phyloP scores from a whole-genome alignment of 1,140 invertebrate species.

The Heliconius himera region DNA sequence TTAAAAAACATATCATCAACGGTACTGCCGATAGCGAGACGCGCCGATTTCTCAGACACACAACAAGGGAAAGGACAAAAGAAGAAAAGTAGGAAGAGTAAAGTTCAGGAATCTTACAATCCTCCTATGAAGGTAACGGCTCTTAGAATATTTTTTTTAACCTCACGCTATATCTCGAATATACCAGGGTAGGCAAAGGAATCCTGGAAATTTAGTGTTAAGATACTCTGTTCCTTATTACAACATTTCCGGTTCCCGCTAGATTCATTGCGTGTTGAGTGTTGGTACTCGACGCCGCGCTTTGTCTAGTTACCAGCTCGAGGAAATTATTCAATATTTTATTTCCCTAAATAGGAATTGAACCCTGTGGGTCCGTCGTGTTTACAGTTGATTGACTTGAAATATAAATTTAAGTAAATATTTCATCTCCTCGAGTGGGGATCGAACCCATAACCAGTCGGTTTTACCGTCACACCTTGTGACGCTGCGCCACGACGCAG shows the following conservation, averaged over 20 bases:
- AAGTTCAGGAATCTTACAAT: slow-evolving; percentile 46
- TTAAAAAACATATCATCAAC: slow-evolving; percentile 43
- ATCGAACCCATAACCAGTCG: too few species aligned
- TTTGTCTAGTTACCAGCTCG: background rate
- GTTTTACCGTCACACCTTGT: too few species aligned
- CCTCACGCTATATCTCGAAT: background rate
- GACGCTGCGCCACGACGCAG: too few species aligned
- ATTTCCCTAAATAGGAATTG: too few species aligned
- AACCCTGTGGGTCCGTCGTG: too few species aligned
- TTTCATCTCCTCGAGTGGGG: too few species aligned
- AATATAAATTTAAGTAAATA: too few species aligned
- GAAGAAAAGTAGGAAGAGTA: slow-evolving; percentile 38
- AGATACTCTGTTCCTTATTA: background rate
- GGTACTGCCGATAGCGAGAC: slow-evolving; percentile 44
- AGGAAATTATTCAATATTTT: background rate
- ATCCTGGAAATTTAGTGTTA: background rate
- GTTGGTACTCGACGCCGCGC: background rate
- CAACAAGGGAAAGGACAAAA: slow-evolving; percentile 35
- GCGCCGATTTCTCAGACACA: slow-evolving; percentile 39
- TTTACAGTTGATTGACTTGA: too few species aligned
- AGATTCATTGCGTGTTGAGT: too few species aligned
- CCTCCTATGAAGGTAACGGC: slow-evolving; percentile 48
- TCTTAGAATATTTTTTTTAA: background rate
- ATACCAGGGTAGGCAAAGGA: background rate
- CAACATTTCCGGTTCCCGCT: too few species aligned